phyloP scores from a whole-genome alignment of 2,888 invertebrate species.

The Acleris sparsana region DNA sequence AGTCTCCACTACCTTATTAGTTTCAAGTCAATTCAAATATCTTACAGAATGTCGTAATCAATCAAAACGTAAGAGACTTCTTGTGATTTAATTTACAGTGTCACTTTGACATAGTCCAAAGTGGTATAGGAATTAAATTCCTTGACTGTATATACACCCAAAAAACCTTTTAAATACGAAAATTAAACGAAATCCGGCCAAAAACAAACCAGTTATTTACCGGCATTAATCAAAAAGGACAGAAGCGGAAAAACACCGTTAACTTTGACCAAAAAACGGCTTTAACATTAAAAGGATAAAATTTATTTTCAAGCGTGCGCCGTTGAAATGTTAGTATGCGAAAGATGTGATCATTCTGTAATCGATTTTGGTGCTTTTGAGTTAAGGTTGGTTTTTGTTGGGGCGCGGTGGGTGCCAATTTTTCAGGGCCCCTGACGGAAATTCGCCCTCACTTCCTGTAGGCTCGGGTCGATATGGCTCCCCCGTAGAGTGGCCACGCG shows the following conservation, averaged over 20 bases:
- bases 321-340: slow-evolving; percentile 22
- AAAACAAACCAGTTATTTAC: slow-evolving; percentile 35
- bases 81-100: too few relatives aligned
- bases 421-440: slow-evolving; percentile 79
- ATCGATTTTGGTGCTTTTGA: slow-evolving; percentile 6
- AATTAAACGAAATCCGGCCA: slow-evolving; percentile 28
- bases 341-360: not conserved
- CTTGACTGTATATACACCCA: not conserved
- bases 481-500: slow-evolving; percentile 65
- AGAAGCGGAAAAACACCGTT: slow-evolving; percentile 26
- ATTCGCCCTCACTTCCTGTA: slow-evolving; percentile 74
- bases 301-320: slow-evolving; percentile 15
- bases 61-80: too few relatives aligned
- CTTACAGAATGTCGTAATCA: not conserved
- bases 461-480: slow-evolving; percentile 75
- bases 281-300: slow-evolving; percentile 15
- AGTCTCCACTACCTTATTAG: too few relatives aligned
- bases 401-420: slow-evolving; percentile 74
- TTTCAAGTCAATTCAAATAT: not conserved
- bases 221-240: slow-evolving; percentile 34
- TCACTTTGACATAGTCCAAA: too few relatives aligned
- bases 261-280: slow-evolving; percentile 6
- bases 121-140: too few relatives aligned
- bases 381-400: slow-evolving; percentile 55
- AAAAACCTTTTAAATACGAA: slow-evolving; percentile 20